Conservation (phyloP, 2,797 vertebrate species). For the Peromyscus attwateri region DNA sequence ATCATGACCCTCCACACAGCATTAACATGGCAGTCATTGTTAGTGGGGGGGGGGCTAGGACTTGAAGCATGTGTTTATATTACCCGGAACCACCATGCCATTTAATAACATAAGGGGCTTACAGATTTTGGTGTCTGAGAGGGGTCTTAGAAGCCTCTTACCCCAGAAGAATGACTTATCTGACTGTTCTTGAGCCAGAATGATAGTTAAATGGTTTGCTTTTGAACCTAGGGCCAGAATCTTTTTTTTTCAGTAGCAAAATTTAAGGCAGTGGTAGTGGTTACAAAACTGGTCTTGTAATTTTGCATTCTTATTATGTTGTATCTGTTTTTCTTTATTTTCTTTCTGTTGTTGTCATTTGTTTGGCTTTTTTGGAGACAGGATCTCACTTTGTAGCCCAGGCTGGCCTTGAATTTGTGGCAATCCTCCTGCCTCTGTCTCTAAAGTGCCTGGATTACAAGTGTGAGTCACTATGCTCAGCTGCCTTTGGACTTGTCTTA, state of each 20-base stretch:
- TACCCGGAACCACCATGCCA: neutral
- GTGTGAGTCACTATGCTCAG: neutral
- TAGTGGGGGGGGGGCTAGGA: neutral
- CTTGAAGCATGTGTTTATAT: neutral
- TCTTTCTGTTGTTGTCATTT: neutral
- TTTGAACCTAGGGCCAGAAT: constrained; percentile 1
- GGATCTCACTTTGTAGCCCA: neutral
- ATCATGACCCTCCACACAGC: neutral
- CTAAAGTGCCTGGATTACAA: neutral
- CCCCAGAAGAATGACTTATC: neutral
- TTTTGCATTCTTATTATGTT: neutral
- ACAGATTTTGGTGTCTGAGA: neutral
- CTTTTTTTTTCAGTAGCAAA: constrained; percentile 45
- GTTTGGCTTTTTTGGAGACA: neutral
- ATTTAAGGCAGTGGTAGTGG: constrained; percentile 42
- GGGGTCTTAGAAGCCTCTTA: neutral
- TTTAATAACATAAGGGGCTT: neutral
- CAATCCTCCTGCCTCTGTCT: neutral
- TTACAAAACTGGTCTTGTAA: neutral
- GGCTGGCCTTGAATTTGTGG: neutral
- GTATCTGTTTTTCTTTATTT: neutral
- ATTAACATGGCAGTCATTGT: neutral
- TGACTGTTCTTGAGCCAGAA: constrained; percentile 25
- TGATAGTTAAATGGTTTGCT: neutral
- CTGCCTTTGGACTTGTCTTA: neutral